These are phyloP conservation scores for Cephalopterus ornatus DNA, from an alignment of 2,113 vertebrate species.

Conservation along the genomic window DNA sequence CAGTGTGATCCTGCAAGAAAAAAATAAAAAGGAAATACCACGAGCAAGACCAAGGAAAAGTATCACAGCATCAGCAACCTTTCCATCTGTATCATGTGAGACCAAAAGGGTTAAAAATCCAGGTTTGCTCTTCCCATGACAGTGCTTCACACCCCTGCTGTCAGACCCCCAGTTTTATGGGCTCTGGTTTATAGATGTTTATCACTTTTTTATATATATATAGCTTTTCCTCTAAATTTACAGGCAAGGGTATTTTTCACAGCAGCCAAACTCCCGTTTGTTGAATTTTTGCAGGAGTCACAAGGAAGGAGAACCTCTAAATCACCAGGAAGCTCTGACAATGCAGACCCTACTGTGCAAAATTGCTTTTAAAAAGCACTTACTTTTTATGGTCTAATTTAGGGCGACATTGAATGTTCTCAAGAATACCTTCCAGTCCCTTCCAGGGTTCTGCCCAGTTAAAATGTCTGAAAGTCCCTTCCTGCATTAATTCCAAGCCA, in stretches of 20 bases:
- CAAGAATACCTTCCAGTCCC: neutral
- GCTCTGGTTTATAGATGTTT: neutral
- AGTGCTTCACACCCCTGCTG: neutral
- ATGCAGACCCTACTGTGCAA: slow-evolving; percentile 8
- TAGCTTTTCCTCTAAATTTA: slow-evolving; percentile 6
- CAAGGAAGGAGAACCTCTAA: slow-evolving; percentile 33
- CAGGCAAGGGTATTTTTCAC: neutral
- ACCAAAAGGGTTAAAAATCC: neutral
- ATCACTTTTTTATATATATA: neutral
- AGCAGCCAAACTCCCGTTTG: neutral
- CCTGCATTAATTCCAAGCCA: slow-evolving; percentile 22
- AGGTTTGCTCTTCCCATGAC: neutral
- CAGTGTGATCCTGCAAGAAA: neutral
- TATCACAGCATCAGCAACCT: neutral
- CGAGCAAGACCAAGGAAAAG: neutral
- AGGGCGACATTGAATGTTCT: slow-evolving; percentile 45
- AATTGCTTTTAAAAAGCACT: slow-evolving; percentile 70
- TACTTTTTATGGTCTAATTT: slow-evolving; percentile 71
- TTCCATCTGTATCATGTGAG: neutral
- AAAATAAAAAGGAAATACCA: neutral
- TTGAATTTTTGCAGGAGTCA: neutral
- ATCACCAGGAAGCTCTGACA: slow-evolving; percentile 49
- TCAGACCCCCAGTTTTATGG: neutral
- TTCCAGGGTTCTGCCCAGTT: neutral
- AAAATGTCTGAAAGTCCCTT: neutral